Conservation (phyloP, 2,888 invertebrate genomes). For the Archaeoteleia sp. region DNA sequence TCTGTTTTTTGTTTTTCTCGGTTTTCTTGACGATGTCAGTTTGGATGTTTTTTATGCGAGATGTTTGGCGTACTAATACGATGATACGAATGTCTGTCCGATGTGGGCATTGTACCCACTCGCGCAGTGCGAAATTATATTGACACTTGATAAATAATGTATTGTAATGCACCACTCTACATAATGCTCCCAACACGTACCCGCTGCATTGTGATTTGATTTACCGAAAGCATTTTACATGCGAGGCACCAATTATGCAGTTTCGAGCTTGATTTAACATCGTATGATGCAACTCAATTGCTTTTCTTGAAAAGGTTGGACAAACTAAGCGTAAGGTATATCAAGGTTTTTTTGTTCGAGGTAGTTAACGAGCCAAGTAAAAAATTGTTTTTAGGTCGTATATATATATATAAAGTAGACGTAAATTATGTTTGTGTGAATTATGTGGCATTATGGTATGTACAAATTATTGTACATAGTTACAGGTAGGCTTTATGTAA, state of each 20-base stretch:
- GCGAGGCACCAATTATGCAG: slow-evolving; percentile 41
- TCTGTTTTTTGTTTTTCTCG: too few relatives aligned
- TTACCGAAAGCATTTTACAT: slow-evolving; percentile 46
- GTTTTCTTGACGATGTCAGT: too few relatives aligned
- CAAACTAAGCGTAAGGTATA: slow-evolving; percentile 7
- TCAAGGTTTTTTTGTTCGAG: too few relatives aligned
- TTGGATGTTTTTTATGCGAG: too few relatives aligned
- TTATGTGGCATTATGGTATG: too few relatives aligned
- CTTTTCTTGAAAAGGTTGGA: slow-evolving; percentile 14
- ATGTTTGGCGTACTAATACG: slow-evolving; percentile 31
- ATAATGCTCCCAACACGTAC: slow-evolving; percentile 38
- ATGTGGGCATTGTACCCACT: slow-evolving; percentile 32
- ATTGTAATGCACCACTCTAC: slow-evolving; percentile 48
- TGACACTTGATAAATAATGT: slow-evolving; percentile 54
- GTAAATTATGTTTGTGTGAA: too few relatives aligned
- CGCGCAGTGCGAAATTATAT: slow-evolving; percentile 48
- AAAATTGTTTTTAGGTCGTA: too few relatives aligned
- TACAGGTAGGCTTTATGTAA: too few relatives aligned
- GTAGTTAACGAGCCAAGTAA: too few relatives aligned
- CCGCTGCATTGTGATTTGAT: slow-evolving; percentile 43
- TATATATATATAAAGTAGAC: too few relatives aligned
- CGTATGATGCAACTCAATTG: slow-evolving; percentile 18
- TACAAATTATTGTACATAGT: too few relatives aligned
- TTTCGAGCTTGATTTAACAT: slow-evolving; percentile 47
- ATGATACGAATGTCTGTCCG: slow-evolving; percentile 31